Percentiles rank a stretch among this genome's conserved stretches.
phyloP scores from a whole-genome alignment of 1,140 invertebrate genomes.

The Mya arenaria region DNA sequence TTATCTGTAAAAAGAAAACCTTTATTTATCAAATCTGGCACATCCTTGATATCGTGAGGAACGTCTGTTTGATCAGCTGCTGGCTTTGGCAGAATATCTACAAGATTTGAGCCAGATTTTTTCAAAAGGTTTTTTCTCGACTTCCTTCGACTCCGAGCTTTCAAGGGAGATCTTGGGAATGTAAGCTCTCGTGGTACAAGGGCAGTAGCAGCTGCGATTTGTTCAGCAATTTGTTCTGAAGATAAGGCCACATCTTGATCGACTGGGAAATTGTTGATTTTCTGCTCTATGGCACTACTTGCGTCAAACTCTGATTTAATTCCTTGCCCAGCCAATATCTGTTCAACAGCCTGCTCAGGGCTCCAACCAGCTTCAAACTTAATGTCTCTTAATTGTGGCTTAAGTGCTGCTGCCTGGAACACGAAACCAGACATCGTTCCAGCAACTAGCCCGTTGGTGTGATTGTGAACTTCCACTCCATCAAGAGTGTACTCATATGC shows the following conservation, averaged over 20 bases:
- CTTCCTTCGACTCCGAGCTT: constrained; percentile 19
- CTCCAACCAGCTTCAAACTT: background rate
- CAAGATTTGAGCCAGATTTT: background rate
- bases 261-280: background rate
- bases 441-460: background rate
- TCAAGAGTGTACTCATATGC: constrained; percentile 29
- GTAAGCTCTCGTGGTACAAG: background rate
- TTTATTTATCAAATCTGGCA: background rate
- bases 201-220: background rate
- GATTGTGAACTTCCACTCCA: background rate
- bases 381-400: background rate
- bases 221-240: constrained; percentile 4
- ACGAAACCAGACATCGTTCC: background rate
- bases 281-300: background rate
- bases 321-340: background rate
- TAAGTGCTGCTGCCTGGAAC: background rate
- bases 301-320: background rate
- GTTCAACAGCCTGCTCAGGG: background rate
- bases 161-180: background rate
- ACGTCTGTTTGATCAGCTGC: background rate
- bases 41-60: background rate
- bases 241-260: background rate
- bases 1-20: background rate
- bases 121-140: constrained; percentile 1
- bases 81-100: too few species aligned